Conservation (phyloP, 2,797 vertebrate genomes). For the Sebastes nivosus region DNA sequence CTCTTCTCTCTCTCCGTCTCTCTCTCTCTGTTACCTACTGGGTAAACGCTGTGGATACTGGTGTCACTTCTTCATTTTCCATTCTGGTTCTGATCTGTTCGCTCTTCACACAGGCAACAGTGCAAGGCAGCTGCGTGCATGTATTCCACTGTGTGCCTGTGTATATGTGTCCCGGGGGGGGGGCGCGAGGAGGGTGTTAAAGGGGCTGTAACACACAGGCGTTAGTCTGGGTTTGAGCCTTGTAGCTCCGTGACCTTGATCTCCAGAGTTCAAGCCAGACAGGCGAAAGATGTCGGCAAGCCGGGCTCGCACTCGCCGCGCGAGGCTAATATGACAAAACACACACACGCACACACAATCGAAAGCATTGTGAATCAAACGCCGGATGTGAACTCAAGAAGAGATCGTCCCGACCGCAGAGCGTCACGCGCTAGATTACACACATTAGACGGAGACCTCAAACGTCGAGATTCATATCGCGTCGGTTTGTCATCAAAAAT, state of each 20-base stretch:
- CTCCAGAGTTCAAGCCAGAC: constrained; percentile 67
- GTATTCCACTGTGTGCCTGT: constrained; percentile 12
- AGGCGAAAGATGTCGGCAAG: constrained; percentile 34
- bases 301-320: not conserved
- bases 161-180: constrained; percentile 12
- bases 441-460: constrained; percentile 29
- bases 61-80: constrained; percentile 36
- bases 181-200: constrained; percentile 12
- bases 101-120: constrained; percentile 4
- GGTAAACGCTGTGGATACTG: constrained; percentile 20
- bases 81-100: constrained; percentile 33
- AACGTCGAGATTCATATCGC: not conserved
- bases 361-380: constrained; percentile 18
- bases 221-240: constrained; percentile 61
- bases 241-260: constrained; percentile 77
- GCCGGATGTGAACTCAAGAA: constrained; percentile 4
- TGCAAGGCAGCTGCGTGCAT: constrained; percentile 10
- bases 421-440: constrained; percentile 17
- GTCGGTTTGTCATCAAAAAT: constrained; percentile 11
- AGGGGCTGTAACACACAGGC: constrained; percentile 61
- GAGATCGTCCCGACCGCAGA: constrained; percentile 10
- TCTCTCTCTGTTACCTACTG: constrained; percentile 57
- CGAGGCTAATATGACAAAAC: constrained; percentile 30
- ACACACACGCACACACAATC: not conserved
- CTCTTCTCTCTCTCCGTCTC: not conserved